Evolutionary conservation across 2,888 invertebrate species (phyloP), one percentile per base, ranked within the genome.

Genomic region (Cybosia mesomella): DNA sequence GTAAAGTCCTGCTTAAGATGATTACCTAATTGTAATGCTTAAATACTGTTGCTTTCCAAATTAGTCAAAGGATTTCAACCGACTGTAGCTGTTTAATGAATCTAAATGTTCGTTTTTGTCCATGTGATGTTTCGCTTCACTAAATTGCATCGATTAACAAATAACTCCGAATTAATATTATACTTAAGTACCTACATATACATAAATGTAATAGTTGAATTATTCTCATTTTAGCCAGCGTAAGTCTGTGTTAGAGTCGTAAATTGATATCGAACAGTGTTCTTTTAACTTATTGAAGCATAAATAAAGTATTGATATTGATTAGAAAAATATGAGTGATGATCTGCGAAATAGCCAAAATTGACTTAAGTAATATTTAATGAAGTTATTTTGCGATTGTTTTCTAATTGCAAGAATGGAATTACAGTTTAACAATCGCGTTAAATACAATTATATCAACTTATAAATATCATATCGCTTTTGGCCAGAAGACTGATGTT

Each of bases 201-300:
- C 28, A 28, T 28, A 28, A 28, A 68, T 78, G 79, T 84, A 83
- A 80, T 81, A 74, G 72, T 79, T 75, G 76, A 76, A 71, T 73
- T 76, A 82, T 82, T 90, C 90, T 92, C 92, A 89, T 89, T 92
- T 89, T 87, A 91, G 87, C 89, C 91, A 85, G 88, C 77, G 70
- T 82, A 82, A 84, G 81, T 91, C 86, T 88, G 87, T 91, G 90
- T 91, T 91, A 91, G 91, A 74, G 77, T 86, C 77, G 80, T 87
- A 85, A 81, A 83, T 24, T 81, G 74, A 81, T 79, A 77, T 85
- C 84, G 85, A 85, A 79, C 81, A 84, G 83, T 85, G 86, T 88
- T 89, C 86, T 83, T 87, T 85, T 88, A 87, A 87, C 84, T 85
- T 70, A 62, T 34, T 67, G 69, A 58, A 58, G 22, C 60, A 63